Evolutionary conservation across 2,113 vertebrate genomes (phyloP), one percentile per base, ranked within the genome.

Genomic region (Aphyosemion australe): DNA sequence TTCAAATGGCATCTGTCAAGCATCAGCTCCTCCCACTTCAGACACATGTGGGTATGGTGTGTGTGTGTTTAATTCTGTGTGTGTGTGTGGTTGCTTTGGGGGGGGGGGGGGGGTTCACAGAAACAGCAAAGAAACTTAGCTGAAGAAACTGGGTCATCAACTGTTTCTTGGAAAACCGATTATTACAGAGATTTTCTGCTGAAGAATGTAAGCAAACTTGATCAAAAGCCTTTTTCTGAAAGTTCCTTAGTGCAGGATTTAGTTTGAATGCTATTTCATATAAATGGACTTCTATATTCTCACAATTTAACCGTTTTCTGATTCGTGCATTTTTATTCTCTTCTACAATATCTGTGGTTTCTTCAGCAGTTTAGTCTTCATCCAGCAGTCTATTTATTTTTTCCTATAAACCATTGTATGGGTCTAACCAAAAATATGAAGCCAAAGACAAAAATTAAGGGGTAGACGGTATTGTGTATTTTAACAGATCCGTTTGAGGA

Each of bases 121-220:
- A 63, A 55, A 82, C 72, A 80, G 39, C 60, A 49, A 69, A 66
- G 10, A 74, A 78, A 76, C 71, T 65, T 78, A 73, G 69, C 69
- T 12, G 26, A 37, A 39, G 55, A 78, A 89, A 82, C 41, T 87
- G 80, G 73, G 81, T 86, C 84, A 84, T 48, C 63, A 65, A 75
- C 72, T 63, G 48, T 60, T 57, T 52, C 81, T 56, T 66, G 47
- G 62, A 18, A 71, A 69, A 70, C 61, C 39, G 63, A 73, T 18
- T 74, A 34, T 59, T 55, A 60, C 65, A 78, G 46, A 31, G 2
- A 47, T 45, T 48, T 64, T 12, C 4, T 1, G 8, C 45, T 76
- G 52, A 55, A 64, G 70, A 62, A 61, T 72, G 37, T 61, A 59
- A 64, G 58, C 12, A 42, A 15, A 4, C 5, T 52, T 13, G 26